Evolutionary conservation across 1,140 invertebrate genomes (phyloP).

Genomic region (Oscheius sp.): DNA sequence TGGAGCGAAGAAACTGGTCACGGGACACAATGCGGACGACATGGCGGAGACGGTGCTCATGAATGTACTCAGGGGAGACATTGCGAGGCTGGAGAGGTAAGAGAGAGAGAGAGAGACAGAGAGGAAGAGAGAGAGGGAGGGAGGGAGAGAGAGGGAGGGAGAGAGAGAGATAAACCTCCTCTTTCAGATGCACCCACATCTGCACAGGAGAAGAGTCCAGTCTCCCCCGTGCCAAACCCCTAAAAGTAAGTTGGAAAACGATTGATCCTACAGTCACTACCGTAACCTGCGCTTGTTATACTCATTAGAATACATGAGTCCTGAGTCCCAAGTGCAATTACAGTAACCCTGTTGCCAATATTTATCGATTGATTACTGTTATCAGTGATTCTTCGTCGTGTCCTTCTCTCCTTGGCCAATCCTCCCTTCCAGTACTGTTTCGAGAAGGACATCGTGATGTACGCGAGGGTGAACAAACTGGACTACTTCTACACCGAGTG

Average conservation of each 20-base stretch:
- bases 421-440: constrained; percentile 74
- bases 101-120: too few relatives aligned
- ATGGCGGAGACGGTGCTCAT: constrained; percentile 84
- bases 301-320: too few relatives aligned
- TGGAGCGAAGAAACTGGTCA: constrained; percentile 87
- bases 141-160: too few relatives aligned
- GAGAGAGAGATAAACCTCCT: too few relatives aligned
- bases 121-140: too few relatives aligned
- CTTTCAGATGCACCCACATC: constrained; percentile 63
- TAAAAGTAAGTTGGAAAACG: constrained; percentile 69
- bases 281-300: neutral
- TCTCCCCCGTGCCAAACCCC: constrained; percentile 83
- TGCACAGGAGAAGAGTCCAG: constrained; percentile 73
- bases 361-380: neutral
- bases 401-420: too few relatives aligned
- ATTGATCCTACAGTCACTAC: neutral
- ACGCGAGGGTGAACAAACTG: constrained; percentile 78
- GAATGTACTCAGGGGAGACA: constrained; percentile 82
- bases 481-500: constrained; percentile 99
- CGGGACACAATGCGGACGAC: constrained; percentile 96
- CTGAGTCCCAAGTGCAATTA: too few relatives aligned
- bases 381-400: neutral
- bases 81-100: constrained; percentile 78
- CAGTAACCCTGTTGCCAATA: too few relatives aligned
- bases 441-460: constrained; percentile 99